Evolutionary conservation across 2,113 vertebrate genomes (phyloP).

Genomic region (Sprattus sprattus): DNA sequence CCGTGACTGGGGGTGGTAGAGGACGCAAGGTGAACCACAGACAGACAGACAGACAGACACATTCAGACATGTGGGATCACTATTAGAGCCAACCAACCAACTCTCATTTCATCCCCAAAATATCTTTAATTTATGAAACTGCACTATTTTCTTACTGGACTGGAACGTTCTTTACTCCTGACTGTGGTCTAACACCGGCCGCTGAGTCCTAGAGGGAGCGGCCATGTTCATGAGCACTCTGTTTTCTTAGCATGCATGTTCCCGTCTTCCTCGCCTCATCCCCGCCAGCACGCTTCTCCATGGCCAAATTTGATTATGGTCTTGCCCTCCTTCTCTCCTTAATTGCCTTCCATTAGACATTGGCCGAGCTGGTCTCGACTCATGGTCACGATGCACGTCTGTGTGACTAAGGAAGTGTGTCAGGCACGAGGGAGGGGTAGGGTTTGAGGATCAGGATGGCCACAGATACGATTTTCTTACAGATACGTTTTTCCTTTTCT

Average conservation of each 20-base stretch:
- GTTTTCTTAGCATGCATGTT: neutral
- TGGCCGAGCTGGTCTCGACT: neutral
- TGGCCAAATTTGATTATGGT: neutral
- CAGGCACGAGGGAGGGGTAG: neutral
- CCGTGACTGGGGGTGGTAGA: neutral
- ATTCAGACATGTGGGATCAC: neutral
- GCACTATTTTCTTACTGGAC: neutral
- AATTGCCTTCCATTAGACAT: slow-evolving; percentile 24
- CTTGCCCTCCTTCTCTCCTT: neutral
- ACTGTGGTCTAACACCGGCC: neutral
- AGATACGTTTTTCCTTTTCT: neutral
- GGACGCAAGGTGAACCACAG: neutral
- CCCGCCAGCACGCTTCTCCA: neutral
- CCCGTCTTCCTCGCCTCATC: neutral
- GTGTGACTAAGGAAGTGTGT: neutral
- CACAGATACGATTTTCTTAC: neutral
- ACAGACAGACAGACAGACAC: neutral
- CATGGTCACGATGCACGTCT: neutral
- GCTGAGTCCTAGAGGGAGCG: neutral
- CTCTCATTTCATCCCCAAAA: neutral
- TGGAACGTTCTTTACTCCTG: neutral
- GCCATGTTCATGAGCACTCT: neutral
- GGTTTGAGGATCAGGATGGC: neutral
- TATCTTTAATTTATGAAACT: neutral
- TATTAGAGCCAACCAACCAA: neutral